Evolutionary conservation across 2,797 vertebrate genomes (phyloP).

Genomic region (Acanthornis magna): DNA sequence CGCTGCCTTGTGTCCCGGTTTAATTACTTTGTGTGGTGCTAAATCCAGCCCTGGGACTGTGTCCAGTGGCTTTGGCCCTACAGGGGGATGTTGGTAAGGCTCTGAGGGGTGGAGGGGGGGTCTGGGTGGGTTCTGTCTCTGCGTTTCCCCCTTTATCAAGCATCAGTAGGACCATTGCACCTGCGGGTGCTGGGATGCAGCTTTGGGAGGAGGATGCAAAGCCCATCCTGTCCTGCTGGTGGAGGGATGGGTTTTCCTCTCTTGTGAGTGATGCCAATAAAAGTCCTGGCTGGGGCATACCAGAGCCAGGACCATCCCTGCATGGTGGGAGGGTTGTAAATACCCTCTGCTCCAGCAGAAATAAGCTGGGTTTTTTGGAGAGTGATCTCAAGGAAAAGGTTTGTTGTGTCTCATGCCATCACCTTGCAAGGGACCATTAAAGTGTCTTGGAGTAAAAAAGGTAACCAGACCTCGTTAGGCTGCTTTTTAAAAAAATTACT

Average conservation of each 20-base stretch:
- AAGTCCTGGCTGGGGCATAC: neutral
- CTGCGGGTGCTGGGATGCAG: accelerated
- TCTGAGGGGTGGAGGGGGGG: neutral
- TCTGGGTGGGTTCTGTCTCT: neutral
- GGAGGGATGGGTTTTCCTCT: neutral
- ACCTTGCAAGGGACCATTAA: neutral
- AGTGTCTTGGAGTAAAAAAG: neutral
- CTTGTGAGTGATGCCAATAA: accelerated
- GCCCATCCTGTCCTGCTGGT: accelerated
- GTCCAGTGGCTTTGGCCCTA: accelerated
- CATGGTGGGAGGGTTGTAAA: neutral
- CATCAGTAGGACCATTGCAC: accelerated
- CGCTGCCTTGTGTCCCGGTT: neutral
- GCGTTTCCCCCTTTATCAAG: accelerated
- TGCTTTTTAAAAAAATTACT: neutral
- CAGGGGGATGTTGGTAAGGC: neutral
- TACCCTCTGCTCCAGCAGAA: neutral
- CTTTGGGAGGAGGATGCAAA: neutral
- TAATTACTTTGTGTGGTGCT: neutral
- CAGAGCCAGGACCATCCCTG: neutral
- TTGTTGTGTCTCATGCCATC: neutral
- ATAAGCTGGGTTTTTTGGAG: neutral
- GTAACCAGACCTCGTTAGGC: neutral
- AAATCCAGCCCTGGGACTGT: neutral
- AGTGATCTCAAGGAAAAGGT: neutral